Evolutionary conservation across 1,140 invertebrate genomes (phyloP), one percentile per base, ranked within the genome.

Genomic region (Lucilia sericata): DNA sequence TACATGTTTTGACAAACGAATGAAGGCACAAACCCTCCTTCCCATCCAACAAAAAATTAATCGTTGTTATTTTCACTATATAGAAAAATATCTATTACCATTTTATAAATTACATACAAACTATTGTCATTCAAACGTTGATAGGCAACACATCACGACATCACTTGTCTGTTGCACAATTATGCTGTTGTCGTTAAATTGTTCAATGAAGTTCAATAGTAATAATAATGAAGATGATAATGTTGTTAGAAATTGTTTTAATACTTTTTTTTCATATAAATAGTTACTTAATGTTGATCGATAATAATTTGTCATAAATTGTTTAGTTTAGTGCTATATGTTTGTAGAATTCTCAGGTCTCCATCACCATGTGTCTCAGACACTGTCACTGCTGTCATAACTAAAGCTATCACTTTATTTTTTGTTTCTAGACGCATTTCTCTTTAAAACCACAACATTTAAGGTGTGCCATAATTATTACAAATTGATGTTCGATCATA

Each of bases 401-500:
- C 17, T 42, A 2, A 10, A 5, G 51, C 51, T 21, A 70, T 70
- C 65, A 70, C 65, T 70, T 65, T n/a, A 14, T 65, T 17, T 65
- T 1, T 70, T 19, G 9, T 70, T 70, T 21, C 65, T 9, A 70
- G 4, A 70, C 65, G n/a, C 65, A 21, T 70, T 70, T 70, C 65
- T 21, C 65, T 21, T 70, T 25, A 19, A 30, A 42, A 17, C 51
- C 51, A 55, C 51, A 55, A 21, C 21, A 70, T 21, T 4, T n/a
- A 70, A 70, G 65, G 65, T 70, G 65, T 70, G 65, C 65, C 65
- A 21, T 70, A 70, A 70, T 70, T 70, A 70, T 70, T n/a, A 25
- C 65, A 70, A 70, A 70, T 70, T 70, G 65, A 70, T 70, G n/a
- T 70, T 70, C 65, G 21, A 70, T 70, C 65, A 70, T 21, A 70